phyloP scores from a whole-genome alignment of 2,113 vertebrate genomes.

The Apodemus speciosus region DNA sequence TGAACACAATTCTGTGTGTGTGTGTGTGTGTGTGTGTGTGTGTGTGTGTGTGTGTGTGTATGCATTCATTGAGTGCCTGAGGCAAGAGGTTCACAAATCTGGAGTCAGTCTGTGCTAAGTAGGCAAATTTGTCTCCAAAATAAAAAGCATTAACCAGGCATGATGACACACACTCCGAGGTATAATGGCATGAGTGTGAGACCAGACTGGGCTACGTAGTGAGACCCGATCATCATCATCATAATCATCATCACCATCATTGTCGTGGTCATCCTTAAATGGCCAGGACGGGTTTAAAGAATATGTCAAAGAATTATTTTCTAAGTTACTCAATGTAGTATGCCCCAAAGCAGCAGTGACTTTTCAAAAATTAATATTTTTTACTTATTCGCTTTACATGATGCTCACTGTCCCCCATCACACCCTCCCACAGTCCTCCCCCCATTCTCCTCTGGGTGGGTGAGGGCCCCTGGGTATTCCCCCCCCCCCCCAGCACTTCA shows the following conservation, averaged over 20 bases:
- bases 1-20: neutral
- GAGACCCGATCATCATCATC: too few species aligned
- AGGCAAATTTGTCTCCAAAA: neutral
- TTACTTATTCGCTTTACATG: too few species aligned
- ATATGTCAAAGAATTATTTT: neutral
- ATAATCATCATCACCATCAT: too few species aligned
- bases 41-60: neutral
- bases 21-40: neutral
- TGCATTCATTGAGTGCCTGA: neutral
- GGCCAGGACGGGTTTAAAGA: neutral
- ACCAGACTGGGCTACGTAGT: neutral
- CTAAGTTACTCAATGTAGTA: neutral
- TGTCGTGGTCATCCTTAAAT: neutral
- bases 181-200: neutral
- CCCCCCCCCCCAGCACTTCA: too few species aligned
- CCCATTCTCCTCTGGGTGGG: too few species aligned
- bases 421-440: too few species aligned
- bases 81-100: neutral
- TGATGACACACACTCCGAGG: neutral
- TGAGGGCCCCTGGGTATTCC: too few species aligned
- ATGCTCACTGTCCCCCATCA: too few species aligned
- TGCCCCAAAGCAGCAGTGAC: neutral
- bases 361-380: neutral
- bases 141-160: neutral
- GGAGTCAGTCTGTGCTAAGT: neutral